Conservation (phyloP, 1,140 invertebrate genomes). For the Anoplolepis gracilipes region DNA sequence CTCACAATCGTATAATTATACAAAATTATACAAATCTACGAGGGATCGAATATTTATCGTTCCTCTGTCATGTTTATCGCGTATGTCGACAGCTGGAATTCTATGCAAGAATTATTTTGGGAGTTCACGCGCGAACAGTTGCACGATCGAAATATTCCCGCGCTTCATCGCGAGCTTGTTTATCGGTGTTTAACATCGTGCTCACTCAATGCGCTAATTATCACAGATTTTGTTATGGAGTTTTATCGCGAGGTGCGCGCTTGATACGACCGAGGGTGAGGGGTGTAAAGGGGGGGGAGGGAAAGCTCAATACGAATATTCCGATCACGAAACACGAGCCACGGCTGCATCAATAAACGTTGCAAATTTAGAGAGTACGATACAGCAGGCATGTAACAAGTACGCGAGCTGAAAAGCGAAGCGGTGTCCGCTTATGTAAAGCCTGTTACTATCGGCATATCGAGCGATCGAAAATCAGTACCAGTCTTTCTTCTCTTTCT, state of each 20-base stretch:
- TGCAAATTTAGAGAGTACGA: constrained; percentile 65
- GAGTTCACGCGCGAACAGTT: neutral
- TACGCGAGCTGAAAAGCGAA: constrained; percentile 45
- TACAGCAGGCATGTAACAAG: constrained; percentile 39
- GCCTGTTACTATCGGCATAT: constrained; percentile 62
- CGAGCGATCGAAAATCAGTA: constrained; percentile 63
- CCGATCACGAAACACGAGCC: constrained; percentile 56
- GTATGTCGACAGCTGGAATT: neutral
- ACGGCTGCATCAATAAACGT: constrained; percentile 39
- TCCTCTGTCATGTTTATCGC: neutral
- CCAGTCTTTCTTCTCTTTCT: constrained; percentile 19
- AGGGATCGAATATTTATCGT: neutral
- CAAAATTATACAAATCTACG: constrained; percentile 36
- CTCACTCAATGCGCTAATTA: constrained; percentile 37
- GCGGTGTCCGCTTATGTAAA: constrained; percentile 45
- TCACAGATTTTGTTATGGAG: constrained; percentile 37
- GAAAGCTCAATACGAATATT: constrained; percentile 45
- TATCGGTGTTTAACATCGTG: neutral
- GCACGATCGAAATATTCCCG: neutral
- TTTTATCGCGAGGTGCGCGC: constrained; percentile 8
- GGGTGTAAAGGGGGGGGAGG: neutral
- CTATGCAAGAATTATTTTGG: neutral
- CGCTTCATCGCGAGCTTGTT: neutral
- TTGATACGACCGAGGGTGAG: neutral
- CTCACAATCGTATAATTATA: constrained; percentile 34